These are phyloP conservation scores for Pinctada fucata DNA, from an alignment of 2,888 invertebrate species.

Conservation along the genomic window DNA sequence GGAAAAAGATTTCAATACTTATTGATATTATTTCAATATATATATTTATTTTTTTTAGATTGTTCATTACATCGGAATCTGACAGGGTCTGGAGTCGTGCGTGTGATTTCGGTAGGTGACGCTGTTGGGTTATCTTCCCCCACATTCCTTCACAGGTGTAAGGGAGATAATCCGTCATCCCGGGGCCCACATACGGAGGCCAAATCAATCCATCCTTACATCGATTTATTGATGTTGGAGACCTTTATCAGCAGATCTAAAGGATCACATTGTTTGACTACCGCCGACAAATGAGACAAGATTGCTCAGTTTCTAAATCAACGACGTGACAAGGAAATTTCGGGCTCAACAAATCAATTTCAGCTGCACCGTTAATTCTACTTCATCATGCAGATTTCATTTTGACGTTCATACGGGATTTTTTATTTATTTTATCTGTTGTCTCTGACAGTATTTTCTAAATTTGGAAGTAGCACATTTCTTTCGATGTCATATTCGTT, in stretches of 20 bases:
- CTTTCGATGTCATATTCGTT: no score
- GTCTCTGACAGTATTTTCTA: no score
- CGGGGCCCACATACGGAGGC: neutral
- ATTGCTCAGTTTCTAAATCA: slow-evolving; percentile 30
- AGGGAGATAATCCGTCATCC: neutral
- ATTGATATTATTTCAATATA: no score
- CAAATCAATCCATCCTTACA: slow-evolving; percentile 22
- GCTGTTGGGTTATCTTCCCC: no score
- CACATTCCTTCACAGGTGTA: neutral
- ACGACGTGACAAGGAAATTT: slow-evolving; percentile 18
- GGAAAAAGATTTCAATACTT: no score
- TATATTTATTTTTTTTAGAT: no score
- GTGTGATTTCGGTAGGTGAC: no score
- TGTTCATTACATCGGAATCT: no score
- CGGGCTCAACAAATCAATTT: slow-evolving; percentile 19
- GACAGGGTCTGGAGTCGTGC: no score
- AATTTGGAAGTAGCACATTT: no score
- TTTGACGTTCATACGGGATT: no score
- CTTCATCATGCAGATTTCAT: neutral
- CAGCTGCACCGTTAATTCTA: slow-evolving; percentile 7
- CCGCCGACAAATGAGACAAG: slow-evolving; percentile 22
- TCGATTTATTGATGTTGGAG: slow-evolving; percentile 28
- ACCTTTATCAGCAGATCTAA: slow-evolving; percentile 21
- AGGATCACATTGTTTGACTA: slow-evolving; percentile 26
- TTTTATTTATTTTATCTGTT: no score